Conservation (phyloP, 2,797 vertebrate species). For the Pelodytes ibericus region DNA sequence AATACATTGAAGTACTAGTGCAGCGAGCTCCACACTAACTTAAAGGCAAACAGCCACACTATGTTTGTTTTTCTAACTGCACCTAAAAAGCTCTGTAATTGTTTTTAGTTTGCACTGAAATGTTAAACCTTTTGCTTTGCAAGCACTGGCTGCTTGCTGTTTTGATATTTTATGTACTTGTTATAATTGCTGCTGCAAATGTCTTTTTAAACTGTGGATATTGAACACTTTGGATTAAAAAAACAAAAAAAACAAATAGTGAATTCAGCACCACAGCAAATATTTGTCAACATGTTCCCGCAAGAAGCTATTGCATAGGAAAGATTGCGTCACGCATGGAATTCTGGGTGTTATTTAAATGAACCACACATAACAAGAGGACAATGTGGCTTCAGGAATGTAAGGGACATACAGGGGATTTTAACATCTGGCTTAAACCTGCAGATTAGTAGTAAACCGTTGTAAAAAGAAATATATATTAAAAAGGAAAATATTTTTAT, state of each 20-base stretch:
- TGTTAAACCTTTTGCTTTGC: constrained; percentile 74
- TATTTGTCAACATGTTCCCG: constrained; percentile 26
- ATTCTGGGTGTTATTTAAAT: constrained; percentile 25
- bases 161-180: constrained; percentile 76
- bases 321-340: background rate
- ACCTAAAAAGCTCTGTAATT: constrained; percentile 67
- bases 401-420: constrained; percentile 62
- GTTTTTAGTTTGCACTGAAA: constrained; percentile 79
- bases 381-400: constrained; percentile 24
- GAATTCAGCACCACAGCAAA: constrained; percentile 31
- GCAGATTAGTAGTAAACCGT: constrained; percentile 57
- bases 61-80: constrained; percentile 66
- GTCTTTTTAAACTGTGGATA: constrained; percentile 62
- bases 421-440: constrained; percentile 58
- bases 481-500: too few relatives aligned
- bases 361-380: constrained; percentile 44
- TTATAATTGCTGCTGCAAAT: constrained; percentile 79
- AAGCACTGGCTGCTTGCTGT: constrained; percentile 82
- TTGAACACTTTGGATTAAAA: constrained; percentile 31
- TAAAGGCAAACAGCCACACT: constrained; percentile 40
- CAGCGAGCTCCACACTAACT: constrained; percentile 64
- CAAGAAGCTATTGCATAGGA: constrained; percentile 14
- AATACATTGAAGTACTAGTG: constrained; percentile 64
- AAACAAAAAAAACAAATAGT: constrained; percentile 38
- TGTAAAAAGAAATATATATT: too few relatives aligned